Evolutionary conservation across 2,797 vertebrate species (phyloP).

Genomic region (Gymnocypris eckloni): DNA sequence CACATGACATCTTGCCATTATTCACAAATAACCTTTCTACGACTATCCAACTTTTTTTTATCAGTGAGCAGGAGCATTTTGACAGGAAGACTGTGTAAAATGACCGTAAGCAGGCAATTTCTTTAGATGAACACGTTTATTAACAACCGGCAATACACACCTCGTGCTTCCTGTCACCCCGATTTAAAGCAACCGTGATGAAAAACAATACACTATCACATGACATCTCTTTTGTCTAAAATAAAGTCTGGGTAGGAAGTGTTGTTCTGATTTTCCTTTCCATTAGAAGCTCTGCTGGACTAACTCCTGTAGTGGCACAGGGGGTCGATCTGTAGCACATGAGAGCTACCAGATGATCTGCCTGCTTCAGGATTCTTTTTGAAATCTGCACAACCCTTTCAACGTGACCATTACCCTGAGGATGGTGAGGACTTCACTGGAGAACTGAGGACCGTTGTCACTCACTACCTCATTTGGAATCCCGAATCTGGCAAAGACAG

Average conservation of each 20-base stretch:
- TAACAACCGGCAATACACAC: no score
- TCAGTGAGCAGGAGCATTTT: no score
- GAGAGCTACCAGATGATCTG: slow-evolving; percentile 19
- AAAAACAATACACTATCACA: no score
- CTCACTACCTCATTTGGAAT: slow-evolving; percentile 35
- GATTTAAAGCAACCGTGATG: no score
- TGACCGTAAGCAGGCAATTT: no score
- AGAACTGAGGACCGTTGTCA: slow-evolving; percentile 2
- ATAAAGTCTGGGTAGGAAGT: not conserved
- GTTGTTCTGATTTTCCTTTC: slow-evolving; percentile 34
- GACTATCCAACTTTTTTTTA: no score
- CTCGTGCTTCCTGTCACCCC: no score
- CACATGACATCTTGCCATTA: no score
- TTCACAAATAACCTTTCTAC: no score
- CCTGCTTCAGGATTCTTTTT: slow-evolving; percentile 33
- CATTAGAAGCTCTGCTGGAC: slow-evolving; percentile 40
- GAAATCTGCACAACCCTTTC: slow-evolving; percentile 25
- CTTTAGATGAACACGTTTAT: no score
- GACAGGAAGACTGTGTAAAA: no score
- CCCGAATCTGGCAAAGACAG: slow-evolving; percentile 23
- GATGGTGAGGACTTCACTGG: slow-evolving; percentile 12
- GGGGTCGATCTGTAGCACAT: slow-evolving; percentile 31
- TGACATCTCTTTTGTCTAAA: no score
- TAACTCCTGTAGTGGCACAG: slow-evolving; percentile 14
- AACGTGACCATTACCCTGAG: slow-evolving; percentile 16